phyloP scores from a whole-genome alignment of 2,797 vertebrate species.

The Mormyrops boulengeri region DNA sequence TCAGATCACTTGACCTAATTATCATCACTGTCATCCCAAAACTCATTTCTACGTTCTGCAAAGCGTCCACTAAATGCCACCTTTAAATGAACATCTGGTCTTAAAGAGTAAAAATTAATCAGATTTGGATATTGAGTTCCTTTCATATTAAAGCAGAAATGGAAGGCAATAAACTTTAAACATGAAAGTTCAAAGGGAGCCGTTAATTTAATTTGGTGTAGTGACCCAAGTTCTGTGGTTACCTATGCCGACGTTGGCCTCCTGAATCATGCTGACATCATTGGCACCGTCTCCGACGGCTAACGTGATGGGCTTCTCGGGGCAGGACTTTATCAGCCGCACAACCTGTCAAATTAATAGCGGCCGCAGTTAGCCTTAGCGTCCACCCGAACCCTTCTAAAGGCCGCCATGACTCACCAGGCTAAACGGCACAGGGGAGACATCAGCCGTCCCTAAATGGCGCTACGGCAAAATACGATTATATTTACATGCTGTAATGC shows the following conservation, averaged over 20 bases:
- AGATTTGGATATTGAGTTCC: neutral
- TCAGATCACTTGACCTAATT: neutral
- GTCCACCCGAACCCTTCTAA: neutral
- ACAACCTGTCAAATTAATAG: conserved; percentile 71
- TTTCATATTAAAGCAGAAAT: neutral
- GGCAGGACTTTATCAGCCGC: conserved; percentile 88
- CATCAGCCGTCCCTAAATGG: neutral
- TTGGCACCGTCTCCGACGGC: conserved; percentile 95
- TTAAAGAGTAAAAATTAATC: neutral
- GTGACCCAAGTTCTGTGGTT: conserved; percentile 29
- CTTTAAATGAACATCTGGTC: neutral
- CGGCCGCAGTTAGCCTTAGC: neutral
- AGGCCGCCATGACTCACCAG: neutral
- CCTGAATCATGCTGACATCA: conserved; percentile 99
- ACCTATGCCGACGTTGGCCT: conserved; percentile 98
- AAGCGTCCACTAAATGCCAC: neutral
- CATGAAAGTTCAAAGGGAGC: neutral
- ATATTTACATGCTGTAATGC: neutral
- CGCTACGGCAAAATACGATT: neutral
- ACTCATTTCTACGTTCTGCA: neutral
- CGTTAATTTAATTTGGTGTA: neutral
- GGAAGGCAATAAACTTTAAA: neutral
- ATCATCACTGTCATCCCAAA: neutral
- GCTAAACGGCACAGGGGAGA: neutral
- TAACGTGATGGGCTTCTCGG: conserved; percentile 92